Conservation (phyloP, 2,797 vertebrate species). For the Mallotus villosus region DNA sequence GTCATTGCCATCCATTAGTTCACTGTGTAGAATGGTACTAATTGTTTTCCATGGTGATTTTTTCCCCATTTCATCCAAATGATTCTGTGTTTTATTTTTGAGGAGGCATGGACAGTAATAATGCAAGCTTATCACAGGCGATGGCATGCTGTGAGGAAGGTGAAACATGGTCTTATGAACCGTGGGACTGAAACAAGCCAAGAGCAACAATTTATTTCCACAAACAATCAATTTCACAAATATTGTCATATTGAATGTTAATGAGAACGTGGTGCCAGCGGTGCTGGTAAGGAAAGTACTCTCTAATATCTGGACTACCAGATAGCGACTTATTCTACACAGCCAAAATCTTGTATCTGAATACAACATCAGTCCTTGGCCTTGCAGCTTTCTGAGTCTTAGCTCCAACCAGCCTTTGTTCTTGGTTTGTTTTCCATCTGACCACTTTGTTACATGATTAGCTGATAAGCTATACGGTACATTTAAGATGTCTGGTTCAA, state of each 20-base stretch:
- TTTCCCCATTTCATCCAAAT: too few relatives aligned
- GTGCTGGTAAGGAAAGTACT: not conserved
- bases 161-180: too few relatives aligned
- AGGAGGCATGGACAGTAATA: too few relatives aligned
- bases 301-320: not conserved
- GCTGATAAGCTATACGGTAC: slow-evolving; percentile 25
- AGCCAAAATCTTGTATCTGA: not conserved
- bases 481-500: slow-evolving; percentile 19
- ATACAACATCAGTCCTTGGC: slow-evolving; percentile 7
- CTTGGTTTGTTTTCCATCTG: slow-evolving; percentile 2
- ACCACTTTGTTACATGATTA: not conserved
- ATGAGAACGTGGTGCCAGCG: not conserved
- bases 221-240: not conserved
- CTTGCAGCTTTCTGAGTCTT: not conserved
- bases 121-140: too few relatives aligned
- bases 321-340: not conserved
- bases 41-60: too few relatives aligned
- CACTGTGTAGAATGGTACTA: too few relatives aligned
- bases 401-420: not conserved
- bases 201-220: not conserved
- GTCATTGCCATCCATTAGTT: too few relatives aligned
- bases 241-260: not conserved
- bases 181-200: not conserved
- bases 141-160: too few relatives aligned
- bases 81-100: too few relatives aligned